These are phyloP conservation scores for Mastomys coucha DNA, from an alignment of 2,113 vertebrate species.

Conservation along the genomic window DNA sequence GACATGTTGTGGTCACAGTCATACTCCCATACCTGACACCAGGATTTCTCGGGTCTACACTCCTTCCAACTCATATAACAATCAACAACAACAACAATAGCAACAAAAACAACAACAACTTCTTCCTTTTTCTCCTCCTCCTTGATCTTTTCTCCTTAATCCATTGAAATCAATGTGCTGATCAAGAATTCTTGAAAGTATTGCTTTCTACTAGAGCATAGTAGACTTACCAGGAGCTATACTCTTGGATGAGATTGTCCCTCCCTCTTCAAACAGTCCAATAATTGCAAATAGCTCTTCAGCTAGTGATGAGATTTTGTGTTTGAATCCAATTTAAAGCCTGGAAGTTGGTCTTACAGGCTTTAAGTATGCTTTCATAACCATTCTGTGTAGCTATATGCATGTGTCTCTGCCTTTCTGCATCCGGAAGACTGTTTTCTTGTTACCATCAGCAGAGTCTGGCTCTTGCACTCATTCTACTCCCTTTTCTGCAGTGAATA, in stretches of 20 bases:
- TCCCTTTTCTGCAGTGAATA: not conserved
- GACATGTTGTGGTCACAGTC: not conserved
- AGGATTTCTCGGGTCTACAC: not conserved
- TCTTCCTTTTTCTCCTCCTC: not conserved
- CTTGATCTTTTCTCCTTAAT: not conserved
- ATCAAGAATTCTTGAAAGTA: not conserved
- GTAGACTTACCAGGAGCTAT: not conserved
- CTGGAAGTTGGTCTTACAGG: not conserved
- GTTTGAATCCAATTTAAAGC: not conserved
- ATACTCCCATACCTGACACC: not conserved
- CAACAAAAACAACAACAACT: not conserved
- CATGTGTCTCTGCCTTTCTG: no score
- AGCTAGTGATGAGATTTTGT: not conserved
- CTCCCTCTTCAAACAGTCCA: not conserved
- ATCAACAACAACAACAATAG: not conserved
- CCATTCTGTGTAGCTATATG: not conserved
- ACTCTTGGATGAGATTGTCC: not conserved
- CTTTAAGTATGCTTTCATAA: no score
- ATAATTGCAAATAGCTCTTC: not conserved
- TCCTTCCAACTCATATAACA: not conserved
- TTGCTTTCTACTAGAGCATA: not conserved
- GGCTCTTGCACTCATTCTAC: not conserved
- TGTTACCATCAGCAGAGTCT: not conserved
- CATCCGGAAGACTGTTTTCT: not conserved
- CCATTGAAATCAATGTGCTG: not conserved